Conservation (phyloP, 2,797 vertebrate genomes). For the Danio jaintianensis region DNA sequence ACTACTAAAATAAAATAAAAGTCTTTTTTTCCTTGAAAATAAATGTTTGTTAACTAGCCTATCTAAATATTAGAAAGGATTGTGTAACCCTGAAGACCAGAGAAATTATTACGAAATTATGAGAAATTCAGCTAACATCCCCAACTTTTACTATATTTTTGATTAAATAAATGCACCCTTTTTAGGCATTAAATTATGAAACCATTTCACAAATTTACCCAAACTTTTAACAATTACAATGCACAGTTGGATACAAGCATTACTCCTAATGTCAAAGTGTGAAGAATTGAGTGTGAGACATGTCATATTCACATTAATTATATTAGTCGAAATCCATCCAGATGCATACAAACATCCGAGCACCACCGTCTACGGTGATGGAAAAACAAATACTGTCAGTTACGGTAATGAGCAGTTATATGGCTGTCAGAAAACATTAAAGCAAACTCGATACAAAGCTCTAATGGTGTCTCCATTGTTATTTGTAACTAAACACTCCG, state of each 20-base stretch:
- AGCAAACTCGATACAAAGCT: slow-evolving; percentile 26
- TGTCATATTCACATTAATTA: slow-evolving; percentile 15
- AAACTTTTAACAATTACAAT: not conserved
- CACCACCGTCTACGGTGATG: not conserved
- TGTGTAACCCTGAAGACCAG: not conserved
- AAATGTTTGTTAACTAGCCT: no score
- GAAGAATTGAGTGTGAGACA: not conserved
- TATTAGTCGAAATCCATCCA: slow-evolving; percentile 22
- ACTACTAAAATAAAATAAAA: not conserved
- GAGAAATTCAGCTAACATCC: no score
- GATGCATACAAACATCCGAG: not conserved
- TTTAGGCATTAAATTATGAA: not conserved
- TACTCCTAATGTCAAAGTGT: not conserved
- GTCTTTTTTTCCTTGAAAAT: no score
- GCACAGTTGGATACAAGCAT: not conserved
- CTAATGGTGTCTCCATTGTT: slow-evolving; percentile 17
- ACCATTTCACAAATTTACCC: no score
- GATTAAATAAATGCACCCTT: not conserved
- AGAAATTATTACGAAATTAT: not conserved
- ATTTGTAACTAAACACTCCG: slow-evolving; percentile 14
- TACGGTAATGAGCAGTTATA: slow-evolving; percentile 43
- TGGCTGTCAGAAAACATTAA: slow-evolving; percentile 33
- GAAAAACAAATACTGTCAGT: slow-evolving; percentile 30
- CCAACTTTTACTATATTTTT: not conserved
- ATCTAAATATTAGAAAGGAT: slow-evolving; percentile 14